Evolutionary conservation across 2,888 invertebrate species (phyloP).

Genomic region (Pedicia rivosa): DNA sequence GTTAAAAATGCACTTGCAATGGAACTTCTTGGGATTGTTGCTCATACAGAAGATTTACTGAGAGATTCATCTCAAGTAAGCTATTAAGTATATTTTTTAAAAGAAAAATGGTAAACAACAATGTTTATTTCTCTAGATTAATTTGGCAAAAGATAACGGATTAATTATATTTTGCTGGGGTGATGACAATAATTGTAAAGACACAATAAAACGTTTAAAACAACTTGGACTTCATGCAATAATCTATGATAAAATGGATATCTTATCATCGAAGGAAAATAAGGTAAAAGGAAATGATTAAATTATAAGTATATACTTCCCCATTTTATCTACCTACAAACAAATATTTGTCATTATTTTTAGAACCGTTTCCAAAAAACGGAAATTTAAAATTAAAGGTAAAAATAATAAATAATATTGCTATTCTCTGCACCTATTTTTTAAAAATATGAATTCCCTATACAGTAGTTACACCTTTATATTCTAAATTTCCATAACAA

Average conservation of each 20-base stretch:
- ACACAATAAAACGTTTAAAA: slow-evolving; percentile 72
- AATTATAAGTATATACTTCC: too few relatives aligned
- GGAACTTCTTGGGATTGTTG: slow-evolving; percentile 77
- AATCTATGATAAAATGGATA: slow-evolving; percentile 86
- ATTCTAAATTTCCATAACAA: too few relatives aligned
- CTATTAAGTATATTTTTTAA: background rate
- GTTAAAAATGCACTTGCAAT: slow-evolving; percentile 67
- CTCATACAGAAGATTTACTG: slow-evolving; percentile 82
- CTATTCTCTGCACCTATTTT: too few relatives aligned
- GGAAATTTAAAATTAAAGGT: too few relatives aligned
- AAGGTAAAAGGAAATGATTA: slow-evolving; percentile 18
- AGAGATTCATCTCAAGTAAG: slow-evolving; percentile 61
- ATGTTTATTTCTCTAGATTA: slow-evolving; percentile 36
- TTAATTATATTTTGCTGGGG: slow-evolving; percentile 95
- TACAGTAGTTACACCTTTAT: too few relatives aligned
- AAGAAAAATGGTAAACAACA: background rate
- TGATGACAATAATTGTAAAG: slow-evolving; percentile 81
- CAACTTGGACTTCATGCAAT: slow-evolving; percentile 85
- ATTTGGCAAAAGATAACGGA: slow-evolving; percentile 60
- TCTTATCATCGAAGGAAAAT: slow-evolving; percentile 25
- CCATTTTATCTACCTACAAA: too few relatives aligned
- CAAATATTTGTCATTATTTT: too few relatives aligned
- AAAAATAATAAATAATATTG: too few relatives aligned
- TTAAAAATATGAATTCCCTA: too few relatives aligned
- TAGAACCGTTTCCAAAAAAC: too few relatives aligned